Base-by-base conservation (phyloP, 2,113 vertebrate genomes). In the Symphodus melops region DNA sequence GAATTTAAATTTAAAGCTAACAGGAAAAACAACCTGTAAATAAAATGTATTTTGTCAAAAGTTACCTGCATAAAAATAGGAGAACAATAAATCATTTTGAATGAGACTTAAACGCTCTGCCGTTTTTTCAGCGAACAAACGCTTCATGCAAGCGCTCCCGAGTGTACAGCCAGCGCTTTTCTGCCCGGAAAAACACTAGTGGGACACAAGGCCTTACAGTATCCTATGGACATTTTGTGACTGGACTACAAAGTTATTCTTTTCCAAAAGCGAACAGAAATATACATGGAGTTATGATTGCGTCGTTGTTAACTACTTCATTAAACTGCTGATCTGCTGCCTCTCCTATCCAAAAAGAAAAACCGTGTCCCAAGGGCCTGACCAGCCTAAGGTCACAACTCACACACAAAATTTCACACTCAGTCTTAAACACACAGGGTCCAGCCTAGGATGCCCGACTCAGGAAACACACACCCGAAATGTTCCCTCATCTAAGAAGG, bases 331-430 rank as follows among this genome's bases (percentile, higher is more conserved):
- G 23, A 11, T 48, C 6, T 25, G 28, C 56, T 51, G 28, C 28
- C 4, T 20, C 46, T 20, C 48, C 19, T 9, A n/a, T 9, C 49
- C 19, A 8, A 4, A 39, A n/a, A 13, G 3, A 33, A 33, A 33
- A 33, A 53, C 25, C 7, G 0, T 63, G 49, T 54, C 66, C 72
- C 0, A 5, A 64, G 49, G 79, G 16, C 33, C 25, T 0, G 28
- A 78, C 51, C 56, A 28, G 66, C 78, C 64, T 1, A 28, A 69
- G 79, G 75, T 79, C 69, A 81, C 49, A 46, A 81, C 58, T 70
- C 67, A 51, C 49, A 58, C 42, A 58, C 49, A 68, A 4, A 33
- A 5, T 33, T 33, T 33, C 28, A 33, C 28, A 33, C 28, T 33
- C 28, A 33, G 36, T 46, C 56, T 55, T 41, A 33, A 48, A 54